Base-by-base conservation (phyloP, 2,888 invertebrate species). In the Cheilosia scutellata region DNA sequence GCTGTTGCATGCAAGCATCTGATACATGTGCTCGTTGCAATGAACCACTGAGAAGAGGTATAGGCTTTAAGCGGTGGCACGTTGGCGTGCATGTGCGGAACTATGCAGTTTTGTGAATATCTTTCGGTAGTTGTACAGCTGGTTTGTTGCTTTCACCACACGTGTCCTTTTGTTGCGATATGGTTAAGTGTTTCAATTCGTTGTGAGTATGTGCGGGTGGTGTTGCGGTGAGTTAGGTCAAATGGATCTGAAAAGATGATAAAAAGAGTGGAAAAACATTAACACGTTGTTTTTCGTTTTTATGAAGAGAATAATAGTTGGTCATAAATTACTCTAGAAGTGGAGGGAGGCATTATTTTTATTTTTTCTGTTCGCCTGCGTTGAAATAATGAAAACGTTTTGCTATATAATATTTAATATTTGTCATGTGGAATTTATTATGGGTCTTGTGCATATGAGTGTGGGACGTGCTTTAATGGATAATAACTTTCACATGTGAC, bases 401-500 rank as follows among this genome's bases (percentile, higher is more conserved):
- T 49, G 57, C 20, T 6, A 63, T 27, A 40, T 33, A 49, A 37
- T 55, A 47, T 70, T 78, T 63, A 70, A 70, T 78, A 63, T 63
- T 47, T 78, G 70, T 71, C 70, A 20, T 25, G 16, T 53, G 29
- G 27, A 53, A 77, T 68, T 60, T 60, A 66, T 68, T 60, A 31
- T 16, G 40, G 40, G 57, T 31, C 51, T n/a, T 44, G 11, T 37
- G 2, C 47, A 66, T 31, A 60, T 51, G 75, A 40, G 72, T 42
- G 62, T 25, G 53, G 20, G 53, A 53, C 4, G 53, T 77, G 20
- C 20, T 70, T 70, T 62, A 60, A 77, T 77, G 77, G 68, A 77
- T 55, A 77, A 77, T 77, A 77, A 77, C 44, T 77, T 62, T 44
- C 70, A 53, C 40, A 55, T 77, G 51, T 70, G 77, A 68, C 77